Conservation (phyloP, 2,113 vertebrate genomes). For the Spermophilus dauricus region DNA sequence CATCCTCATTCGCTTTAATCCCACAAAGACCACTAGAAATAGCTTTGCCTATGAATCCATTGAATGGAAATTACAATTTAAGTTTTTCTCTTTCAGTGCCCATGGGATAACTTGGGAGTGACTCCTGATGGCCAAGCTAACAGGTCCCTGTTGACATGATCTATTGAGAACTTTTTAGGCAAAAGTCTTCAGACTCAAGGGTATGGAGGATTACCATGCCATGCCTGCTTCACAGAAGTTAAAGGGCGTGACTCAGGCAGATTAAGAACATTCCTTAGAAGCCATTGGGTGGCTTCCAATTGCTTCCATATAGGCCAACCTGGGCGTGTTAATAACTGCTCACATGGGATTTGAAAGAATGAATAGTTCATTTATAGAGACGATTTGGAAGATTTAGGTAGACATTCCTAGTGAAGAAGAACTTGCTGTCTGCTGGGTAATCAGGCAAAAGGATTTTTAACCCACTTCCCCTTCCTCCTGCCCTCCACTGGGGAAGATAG, state of each 20-base stretch:
- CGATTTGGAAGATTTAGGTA: not conserved
- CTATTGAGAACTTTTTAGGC: not conserved
- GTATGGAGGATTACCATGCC: fast-evolving
- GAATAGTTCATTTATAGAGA: not conserved
- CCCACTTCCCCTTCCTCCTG: not conserved
- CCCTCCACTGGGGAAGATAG: not conserved
- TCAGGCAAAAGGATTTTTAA: not conserved
- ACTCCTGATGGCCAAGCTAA: no score
- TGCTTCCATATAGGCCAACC: no score
- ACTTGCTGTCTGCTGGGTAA: not conserved
- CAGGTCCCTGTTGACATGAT: not conserved
- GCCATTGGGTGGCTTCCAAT: not conserved
- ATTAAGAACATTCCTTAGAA: not conserved
- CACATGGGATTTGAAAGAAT: not conserved
- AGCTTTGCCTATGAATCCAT: not conserved
- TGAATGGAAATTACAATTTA: not conserved
- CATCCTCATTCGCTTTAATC: not conserved
- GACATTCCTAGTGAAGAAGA: not conserved
- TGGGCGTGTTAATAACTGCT: not conserved
- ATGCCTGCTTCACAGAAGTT: not conserved
- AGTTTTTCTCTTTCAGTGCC: not conserved
- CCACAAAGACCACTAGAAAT: not conserved
- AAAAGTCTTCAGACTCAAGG: not conserved
- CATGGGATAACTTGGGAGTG: not conserved
- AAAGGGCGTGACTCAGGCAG: not conserved